Evolutionary conservation across 2,888 invertebrate genomes (phyloP).

Genomic region (Volucella inflata): DNA sequence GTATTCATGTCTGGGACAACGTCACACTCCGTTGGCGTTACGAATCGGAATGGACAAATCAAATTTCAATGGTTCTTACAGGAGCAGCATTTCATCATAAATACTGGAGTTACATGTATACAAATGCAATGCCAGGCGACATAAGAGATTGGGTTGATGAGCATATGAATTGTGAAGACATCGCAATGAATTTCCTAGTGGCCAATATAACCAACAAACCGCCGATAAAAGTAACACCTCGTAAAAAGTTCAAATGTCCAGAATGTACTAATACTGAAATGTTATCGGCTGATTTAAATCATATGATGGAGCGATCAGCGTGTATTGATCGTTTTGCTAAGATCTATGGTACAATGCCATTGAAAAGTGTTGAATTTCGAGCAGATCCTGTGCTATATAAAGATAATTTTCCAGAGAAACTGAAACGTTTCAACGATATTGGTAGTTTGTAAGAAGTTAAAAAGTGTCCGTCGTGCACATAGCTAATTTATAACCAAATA

Average conservation of each 20-base stretch:
- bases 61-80: conserved; percentile 97
- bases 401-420: conserved; percentile 92
- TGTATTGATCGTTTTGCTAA: conserved; percentile 93
- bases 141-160: conserved; percentile 96
- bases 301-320: conserved; percentile 96
- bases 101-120: conserved; percentile 97
- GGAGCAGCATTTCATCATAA: conserved; percentile 99
- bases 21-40: conserved; percentile 93
- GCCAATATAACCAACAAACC: conserved; percentile 96
- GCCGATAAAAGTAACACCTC: conserved; percentile 96
- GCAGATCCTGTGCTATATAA: conserved; percentile 97
- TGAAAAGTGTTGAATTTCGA: conserved; percentile 94
- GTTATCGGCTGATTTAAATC: conserved; percentile 95
- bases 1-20: conserved; percentile 97
- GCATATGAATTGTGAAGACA: conserved; percentile 98
- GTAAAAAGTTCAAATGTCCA: conserved; percentile 98
- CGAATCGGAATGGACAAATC: conserved; percentile 98
- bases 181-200: conserved; percentile 98
- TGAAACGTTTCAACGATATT: conserved; percentile 94
- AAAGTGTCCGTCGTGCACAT: conserved; percentile 5
- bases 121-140: conserved; percentile 92
- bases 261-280: conserved; percentile 97
- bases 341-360: conserved; percentile 94
- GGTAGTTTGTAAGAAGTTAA: conserved; percentile 91
- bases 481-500: conserved; percentile 69